phyloP scores from a whole-genome alignment of 1,140 invertebrate species.

The Tetraneura akinire region DNA sequence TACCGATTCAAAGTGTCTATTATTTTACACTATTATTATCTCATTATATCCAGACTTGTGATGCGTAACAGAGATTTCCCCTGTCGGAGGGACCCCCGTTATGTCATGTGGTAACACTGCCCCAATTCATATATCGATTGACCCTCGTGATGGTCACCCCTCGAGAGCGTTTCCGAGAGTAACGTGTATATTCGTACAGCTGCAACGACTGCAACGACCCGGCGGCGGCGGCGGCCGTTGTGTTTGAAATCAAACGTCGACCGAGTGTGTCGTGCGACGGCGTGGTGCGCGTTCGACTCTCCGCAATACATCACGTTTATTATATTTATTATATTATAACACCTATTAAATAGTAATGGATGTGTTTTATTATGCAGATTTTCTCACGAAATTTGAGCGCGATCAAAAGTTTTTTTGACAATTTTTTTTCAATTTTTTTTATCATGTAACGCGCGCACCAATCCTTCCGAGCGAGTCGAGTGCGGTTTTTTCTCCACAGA shows the following conservation, averaged over 20 bases:
- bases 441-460: too few species aligned
- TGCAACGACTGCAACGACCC: constrained; percentile 33
- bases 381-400: too few species aligned
- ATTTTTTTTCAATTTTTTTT: too few species aligned
- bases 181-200: not conserved
- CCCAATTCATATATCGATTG: constrained; percentile 36
- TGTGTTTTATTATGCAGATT: too few species aligned
- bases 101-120: constrained; percentile 31
- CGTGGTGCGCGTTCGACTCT: not conserved
- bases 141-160: constrained; percentile 36
- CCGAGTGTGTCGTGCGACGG: constrained; percentile 17
- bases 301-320: not conserved
- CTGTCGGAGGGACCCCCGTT: constrained; percentile 9
- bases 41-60: constrained; percentile 4
- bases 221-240: constrained; percentile 8
- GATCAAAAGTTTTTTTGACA: too few species aligned
- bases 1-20: too few species aligned
- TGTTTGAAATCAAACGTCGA: constrained; percentile 39
- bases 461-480: too few species aligned
- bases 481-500: too few species aligned
- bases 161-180: not conserved
- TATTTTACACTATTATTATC: too few species aligned
- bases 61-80: not conserved
- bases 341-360: too few species aligned
- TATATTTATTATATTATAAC: too few species aligned